Percentiles rank a stretch among this genome's conserved stretches.
Evolutionary conservation across 2,888 invertebrate species (phyloP).

Genomic region (Parnassius apollo): DNA sequence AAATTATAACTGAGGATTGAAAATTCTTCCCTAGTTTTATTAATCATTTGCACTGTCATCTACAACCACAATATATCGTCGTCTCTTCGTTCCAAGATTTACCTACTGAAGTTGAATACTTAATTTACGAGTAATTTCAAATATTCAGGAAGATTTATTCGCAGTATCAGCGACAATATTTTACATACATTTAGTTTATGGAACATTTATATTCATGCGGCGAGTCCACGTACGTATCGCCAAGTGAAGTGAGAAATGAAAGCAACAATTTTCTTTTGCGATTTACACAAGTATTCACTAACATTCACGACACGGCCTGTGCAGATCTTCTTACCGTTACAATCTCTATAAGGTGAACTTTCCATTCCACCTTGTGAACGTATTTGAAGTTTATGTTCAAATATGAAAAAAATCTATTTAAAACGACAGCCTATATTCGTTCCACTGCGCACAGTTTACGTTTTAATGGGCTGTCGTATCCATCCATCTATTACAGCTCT

Average conservation of each 20-base stretch:
- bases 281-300: constrained; percentile 4
- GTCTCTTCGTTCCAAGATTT: no score
- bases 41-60: no score
- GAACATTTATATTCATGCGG: constrained; percentile 11
- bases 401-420: constrained; percentile 1
- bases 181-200: constrained; percentile 28
- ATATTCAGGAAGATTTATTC: neutral
- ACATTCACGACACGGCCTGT: constrained; percentile 8
- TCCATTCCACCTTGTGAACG: neutral
- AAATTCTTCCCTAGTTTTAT: no score
- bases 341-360: constrained; percentile 5
- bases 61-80: no score
- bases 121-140: neutral
- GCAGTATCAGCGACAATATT: constrained; percentile 3
- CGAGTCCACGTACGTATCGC: constrained; percentile 12
- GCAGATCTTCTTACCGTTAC: constrained; percentile 11
- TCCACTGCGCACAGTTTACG: no score
- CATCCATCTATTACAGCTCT: no score
- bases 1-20: no score
- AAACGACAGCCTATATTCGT: no score
- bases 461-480: no score
- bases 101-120: neutral
- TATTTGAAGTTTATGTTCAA: constrained; percentile 7
- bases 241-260: constrained; percentile 20
- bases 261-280: constrained; percentile 17